Evolutionary conservation across 1,140 invertebrate species (phyloP).

Genomic region (Anagrus nilaparvatae): DNA sequence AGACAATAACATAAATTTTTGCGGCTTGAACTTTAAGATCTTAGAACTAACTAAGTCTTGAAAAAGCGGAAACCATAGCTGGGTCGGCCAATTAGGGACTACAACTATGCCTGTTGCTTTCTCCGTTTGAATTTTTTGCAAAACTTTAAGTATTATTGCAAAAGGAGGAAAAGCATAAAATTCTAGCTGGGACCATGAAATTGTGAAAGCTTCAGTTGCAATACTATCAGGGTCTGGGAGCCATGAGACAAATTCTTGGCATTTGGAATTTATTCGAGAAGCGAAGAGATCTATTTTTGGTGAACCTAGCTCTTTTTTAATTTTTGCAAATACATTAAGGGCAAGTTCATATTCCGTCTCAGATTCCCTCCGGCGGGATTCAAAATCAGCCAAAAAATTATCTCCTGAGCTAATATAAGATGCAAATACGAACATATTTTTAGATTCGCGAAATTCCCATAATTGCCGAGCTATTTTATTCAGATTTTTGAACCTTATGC

Average conservation of each 20-base stretch:
- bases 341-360: slow-evolving; percentile 1
- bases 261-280: not conserved
- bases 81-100: slow-evolving; percentile 19
- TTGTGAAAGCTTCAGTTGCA: not conserved
- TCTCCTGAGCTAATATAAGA: slow-evolving; percentile 2
- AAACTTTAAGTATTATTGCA: not conserved
- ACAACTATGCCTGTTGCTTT: slow-evolving; percentile 18
- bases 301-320: not conserved
- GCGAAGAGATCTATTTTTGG: slow-evolving; percentile 2
- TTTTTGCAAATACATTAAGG: not conserved
- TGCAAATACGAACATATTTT: slow-evolving; percentile 2
- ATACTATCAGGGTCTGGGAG: not conserved
- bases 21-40: not conserved
- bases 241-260: slow-evolving; percentile 1
- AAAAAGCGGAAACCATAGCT: slow-evolving; percentile 26
- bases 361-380: not conserved
- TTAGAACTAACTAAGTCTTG: slow-evolving; percentile 17
- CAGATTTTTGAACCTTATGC: not conserved
- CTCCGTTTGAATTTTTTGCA: slow-evolving; percentile 3
- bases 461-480: not conserved
- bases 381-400: slow-evolving; percentile 1
- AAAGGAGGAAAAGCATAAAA: slow-evolving; percentile 1
- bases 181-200: not conserved
- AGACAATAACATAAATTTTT: slow-evolving; percentile 6
- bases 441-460: slow-evolving; percentile 1